Percentiles rank a stretch among this genome's conserved stretches.
Evolutionary conservation across 2,113 vertebrate genomes (phyloP).

Genomic region (Lepidothrix coronata): DNA sequence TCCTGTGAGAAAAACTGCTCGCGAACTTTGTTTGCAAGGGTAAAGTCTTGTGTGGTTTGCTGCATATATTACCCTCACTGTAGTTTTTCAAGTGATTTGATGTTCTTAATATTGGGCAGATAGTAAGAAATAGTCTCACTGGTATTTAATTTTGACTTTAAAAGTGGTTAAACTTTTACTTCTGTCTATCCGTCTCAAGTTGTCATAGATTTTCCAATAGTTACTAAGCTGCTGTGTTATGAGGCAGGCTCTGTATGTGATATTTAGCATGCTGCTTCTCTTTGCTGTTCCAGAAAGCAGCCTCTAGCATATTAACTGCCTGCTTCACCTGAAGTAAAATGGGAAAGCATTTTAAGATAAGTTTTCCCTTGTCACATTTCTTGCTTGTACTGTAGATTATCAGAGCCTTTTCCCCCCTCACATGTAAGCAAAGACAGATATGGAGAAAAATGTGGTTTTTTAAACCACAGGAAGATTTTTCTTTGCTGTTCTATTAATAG

Average conservation of each 20-base stretch:
- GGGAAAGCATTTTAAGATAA: constrained; percentile 25
- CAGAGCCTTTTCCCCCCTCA: constrained; percentile 2
- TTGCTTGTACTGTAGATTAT: constrained; percentile 34
- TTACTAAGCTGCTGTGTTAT: not conserved
- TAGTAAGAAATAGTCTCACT: not conserved
- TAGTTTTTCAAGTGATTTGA: not conserved
- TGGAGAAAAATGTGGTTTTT: constrained; percentile 17
- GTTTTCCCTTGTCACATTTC: constrained; percentile 29
- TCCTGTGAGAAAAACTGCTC: constrained; percentile 20
- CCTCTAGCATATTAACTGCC: constrained; percentile 19
- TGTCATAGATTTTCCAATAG: not conserved
- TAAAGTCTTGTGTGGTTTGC: constrained; percentile 6
- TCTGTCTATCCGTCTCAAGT: not conserved
- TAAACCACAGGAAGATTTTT: not conserved
- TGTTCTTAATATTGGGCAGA: not conserved
- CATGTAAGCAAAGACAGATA: constrained; percentile 16
- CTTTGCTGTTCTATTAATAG: constrained; percentile 17
- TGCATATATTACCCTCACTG: not conserved
- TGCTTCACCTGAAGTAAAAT: constrained; percentile 41
- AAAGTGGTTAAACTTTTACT: not conserved
- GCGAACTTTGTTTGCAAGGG: constrained; percentile 16
- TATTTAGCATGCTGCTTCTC: not conserved
- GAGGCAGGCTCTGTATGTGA: not conserved
- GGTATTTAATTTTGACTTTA: constrained; percentile 8
- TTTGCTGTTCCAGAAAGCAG: constrained; percentile 25